Evolutionary conservation across 2,797 vertebrate genomes (phyloP), one percentile per base, ranked within the genome.

Genomic region (Spea hammondii): DNA sequence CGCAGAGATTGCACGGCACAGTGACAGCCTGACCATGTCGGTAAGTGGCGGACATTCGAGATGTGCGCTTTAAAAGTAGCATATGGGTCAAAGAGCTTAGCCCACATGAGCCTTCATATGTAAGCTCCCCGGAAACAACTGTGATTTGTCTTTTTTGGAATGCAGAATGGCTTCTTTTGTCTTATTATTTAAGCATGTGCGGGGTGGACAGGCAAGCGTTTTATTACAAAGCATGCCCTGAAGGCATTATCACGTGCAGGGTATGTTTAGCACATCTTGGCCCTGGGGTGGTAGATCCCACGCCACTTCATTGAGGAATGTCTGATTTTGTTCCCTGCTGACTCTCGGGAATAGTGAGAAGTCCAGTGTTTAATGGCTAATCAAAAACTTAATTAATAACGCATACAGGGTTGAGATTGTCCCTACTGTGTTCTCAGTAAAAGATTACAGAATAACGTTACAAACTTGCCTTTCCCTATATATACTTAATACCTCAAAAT

Each of bases 1-100:
- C 84, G 96, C 97, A 83, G 95, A 98, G 83, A 96, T 99, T 65
- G 95, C 89, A 83, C 77, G 89, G 79, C 93, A 92, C 59, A 94
- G 87, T 81, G 97, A 99, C 84, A 91, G 91, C 68, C 86, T 87
- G 74, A 88, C 93, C 59, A 93, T 96, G 87, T 93, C 96, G 84
- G 92, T 93, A 87, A 92, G 92, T 88, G 60, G 5, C 32, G 4
- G 8, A 53, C 13, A n/a, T 4, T 32, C 4, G 10, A 45, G 12
- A 5, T 54, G 69, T n/a, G 12, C 6, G 50, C 17, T 10, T 9
- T 2, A 4, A 14, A 12, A 11, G 64, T 9, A 65, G 64, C 9
- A 65, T 11, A 5, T 65, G 64, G 64, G 9, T 65, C 11, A 45
- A 44, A 65, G 8, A 5, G 64, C 44, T 45, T 44, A 65, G 64